Evolutionary conservation across 2,797 vertebrate genomes (phyloP), one percentile per base, ranked within the genome.

Genomic region (Moxostoma hubbsi): DNA sequence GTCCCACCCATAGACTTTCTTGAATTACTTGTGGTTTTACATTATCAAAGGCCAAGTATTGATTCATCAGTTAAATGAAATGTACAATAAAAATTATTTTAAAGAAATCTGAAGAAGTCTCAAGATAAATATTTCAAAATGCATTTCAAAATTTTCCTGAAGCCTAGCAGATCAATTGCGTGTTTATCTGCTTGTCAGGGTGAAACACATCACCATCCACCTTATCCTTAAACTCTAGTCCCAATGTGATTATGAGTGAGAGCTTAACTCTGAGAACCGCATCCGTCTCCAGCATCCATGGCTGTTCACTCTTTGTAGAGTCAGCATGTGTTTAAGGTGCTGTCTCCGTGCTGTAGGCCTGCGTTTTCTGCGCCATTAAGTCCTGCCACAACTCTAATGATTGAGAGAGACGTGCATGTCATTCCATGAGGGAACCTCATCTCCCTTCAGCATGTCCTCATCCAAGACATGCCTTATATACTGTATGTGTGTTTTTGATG

Each of bases 301-400:
- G 59, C 47, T 72, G 47, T 69, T 69, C 66, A 62, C 80, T 68
- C 36, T 64, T 82, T 86, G 54, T 83, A 63, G 63, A 83, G 81
- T 85, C 78, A 83, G 83, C 76, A 75, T 81, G 80, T 83, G 83
- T 84, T 82, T 85, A 82, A 82, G 71, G 75, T 77, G 54, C 65
- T 50, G 55, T 70, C 70, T 81, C 61, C 69, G 57, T 77, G 86
- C 86, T 86, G 89, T 92, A 84, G 87, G 89, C 89, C 90, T 86
- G 86, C 85, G 86, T 92, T 93, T 94, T 94, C 93, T 87, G 91
- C 89, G 75, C 82, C 92, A 94, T 94, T 94, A 94, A 93, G 85
- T 91, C 86, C 86, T 85, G 87, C 87, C 87, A 85, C 79, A 65
- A 84, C 87, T 83, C 86, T 84, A 87, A 88, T 92, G 93, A 93